Base-by-base conservation (phyloP, 1,140 invertebrate species). In the Lethocerus indicus region DNA sequence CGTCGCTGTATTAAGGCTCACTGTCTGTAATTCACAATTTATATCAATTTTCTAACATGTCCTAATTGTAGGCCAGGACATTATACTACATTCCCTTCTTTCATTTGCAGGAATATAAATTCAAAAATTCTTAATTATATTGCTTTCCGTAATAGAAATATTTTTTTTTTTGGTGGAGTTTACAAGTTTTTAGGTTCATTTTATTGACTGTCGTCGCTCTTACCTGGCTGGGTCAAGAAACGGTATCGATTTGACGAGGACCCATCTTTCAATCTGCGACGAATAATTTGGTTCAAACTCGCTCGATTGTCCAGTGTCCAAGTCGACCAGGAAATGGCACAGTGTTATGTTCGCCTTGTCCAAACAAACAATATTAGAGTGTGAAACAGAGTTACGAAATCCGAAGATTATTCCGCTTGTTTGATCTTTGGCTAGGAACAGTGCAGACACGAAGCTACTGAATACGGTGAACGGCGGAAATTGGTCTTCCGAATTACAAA, bases 311-410 rank as follows among this genome's bases (percentile, higher is more conserved):
- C 74, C 76, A n/a, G 78, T 63, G 65, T 94, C 86, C 7, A 89
- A 72, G 65, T 96, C 91, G 37, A 97, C 69, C 9, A 97, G 65
- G 61, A 88, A 90, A 67, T 91, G 76, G 59, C 87, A 88, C 51
- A 77, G 68, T 14, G 74, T 70, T 37, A 85, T 67, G 53, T 76
- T 66, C 55, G 85, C 72, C 75, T 93, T 74, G 56, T 82, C 74
- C 56, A 69, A 63, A 58, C 32, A 56, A 43, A 32, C 6, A 40
- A 40, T 40, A 9, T 9, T 40, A 40, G 6, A 40, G 21, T 40
- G 16, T 40, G 7, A 16, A 39, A 16, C 21, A 39, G n/a, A 39
- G 21, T 39, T n/a, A n/a, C n/a, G n/a, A n/a, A n/a, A n/a, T n/a
- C n/a, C n/a, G n/a, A n/a, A n/a, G n/a, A n/a, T n/a, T n/a, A n/a